A percentile compares a stretch with the other conserved stretches of the same genome.
phyloP scores from a whole-genome alignment of 2,888 invertebrate genomes.

The Bellardia bayeri region DNA sequence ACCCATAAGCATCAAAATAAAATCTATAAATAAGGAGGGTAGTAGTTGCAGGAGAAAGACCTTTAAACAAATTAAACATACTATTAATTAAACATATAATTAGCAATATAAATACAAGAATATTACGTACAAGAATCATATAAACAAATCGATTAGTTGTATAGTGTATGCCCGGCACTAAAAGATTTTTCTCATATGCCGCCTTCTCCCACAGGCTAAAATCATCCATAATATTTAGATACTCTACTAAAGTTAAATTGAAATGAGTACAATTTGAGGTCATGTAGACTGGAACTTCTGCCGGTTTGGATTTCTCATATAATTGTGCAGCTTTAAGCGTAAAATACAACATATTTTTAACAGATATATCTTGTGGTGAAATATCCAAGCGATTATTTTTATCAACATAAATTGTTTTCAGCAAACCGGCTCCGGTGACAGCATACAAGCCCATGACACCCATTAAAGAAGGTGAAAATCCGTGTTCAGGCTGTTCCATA shows the following conservation, averaged over 20 bases:
- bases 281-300: conserved; percentile 57
- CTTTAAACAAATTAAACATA: conserved; percentile 9
- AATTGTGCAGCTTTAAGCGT: conserved; percentile 32
- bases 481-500: conserved; percentile 77
- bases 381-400: conserved; percentile 75
- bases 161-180: conserved; percentile 56
- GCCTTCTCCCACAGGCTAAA: conserved; percentile 53
- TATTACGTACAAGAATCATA: conserved; percentile 62
- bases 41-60: conserved; percentile 77
- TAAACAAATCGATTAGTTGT: conserved; percentile 64
- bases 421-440: conserved; percentile 78
- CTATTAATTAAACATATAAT: not conserved
- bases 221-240: conserved; percentile 7
- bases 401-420: conserved; percentile 77
- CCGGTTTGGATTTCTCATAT: conserved; percentile 33
- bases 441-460: conserved; percentile 80
- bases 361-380: conserved; percentile 79
- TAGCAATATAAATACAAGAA: not conserved
- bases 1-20: conserved; percentile 74
- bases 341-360: conserved; percentile 76
- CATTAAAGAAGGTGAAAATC: conserved; percentile 78
- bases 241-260: not conserved
- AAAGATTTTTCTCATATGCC: conserved; percentile 68
- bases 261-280: conserved; percentile 46
- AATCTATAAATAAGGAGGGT: conserved; percentile 78